phyloP scores from a whole-genome alignment of 2,888 invertebrate genomes.

The Aethes cnicana region DNA sequence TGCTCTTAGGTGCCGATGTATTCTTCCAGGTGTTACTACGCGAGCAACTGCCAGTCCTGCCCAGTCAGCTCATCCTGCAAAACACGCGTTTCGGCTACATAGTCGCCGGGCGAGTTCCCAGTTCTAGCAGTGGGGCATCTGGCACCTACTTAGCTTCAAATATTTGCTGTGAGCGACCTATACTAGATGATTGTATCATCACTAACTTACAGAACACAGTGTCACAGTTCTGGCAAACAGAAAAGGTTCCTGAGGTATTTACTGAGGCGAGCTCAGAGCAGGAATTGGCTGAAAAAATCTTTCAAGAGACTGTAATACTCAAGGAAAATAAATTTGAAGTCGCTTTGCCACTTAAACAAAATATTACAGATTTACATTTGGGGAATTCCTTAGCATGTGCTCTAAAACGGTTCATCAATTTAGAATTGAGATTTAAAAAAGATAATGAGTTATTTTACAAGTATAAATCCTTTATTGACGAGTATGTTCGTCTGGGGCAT shows the following conservation, averaged over 20 bases:
- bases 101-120: neutral
- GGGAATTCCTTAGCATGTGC: neutral
- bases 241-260: conserved; percentile 1
- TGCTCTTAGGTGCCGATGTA: conserved; percentile 31
- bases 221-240: conserved; percentile 2
- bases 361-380: neutral
- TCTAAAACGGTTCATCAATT: neutral
- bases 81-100: conserved; percentile 6
- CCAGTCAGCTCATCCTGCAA: neutral
- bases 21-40: conserved; percentile 27
- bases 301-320: neutral
- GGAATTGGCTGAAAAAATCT: neutral
- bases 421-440: neutral
- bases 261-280: neutral
- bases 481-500: conserved; percentile 22
- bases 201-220: neutral
- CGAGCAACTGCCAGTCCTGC: conserved; percentile 17
- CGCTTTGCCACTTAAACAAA: neutral
- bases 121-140: neutral
- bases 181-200: neutral
- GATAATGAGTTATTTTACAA: neutral
- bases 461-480: conserved; percentile 13
- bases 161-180: neutral
- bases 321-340: neutral
- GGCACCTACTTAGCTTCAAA: neutral